Conservation (phyloP, 2,113 vertebrate species). For the Podarcis muralis region DNA sequence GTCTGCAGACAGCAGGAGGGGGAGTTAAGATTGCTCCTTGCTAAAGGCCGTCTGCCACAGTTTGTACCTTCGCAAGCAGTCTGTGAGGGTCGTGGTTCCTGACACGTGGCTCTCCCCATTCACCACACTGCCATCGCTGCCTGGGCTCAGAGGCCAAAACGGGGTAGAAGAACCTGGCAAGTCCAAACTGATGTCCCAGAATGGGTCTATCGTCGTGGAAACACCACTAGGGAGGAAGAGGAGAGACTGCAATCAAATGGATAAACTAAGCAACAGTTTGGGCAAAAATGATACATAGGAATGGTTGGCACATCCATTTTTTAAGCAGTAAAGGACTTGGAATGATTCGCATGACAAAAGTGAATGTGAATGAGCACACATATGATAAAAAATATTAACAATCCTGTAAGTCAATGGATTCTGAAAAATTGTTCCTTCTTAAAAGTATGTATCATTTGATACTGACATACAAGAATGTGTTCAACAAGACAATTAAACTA, state of each 20-base stretch:
- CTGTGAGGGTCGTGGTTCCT: constrained; percentile 95
- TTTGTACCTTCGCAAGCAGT: constrained; percentile 93
- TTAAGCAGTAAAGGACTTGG: too few species aligned
- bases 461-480: neutral
- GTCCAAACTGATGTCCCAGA: constrained; percentile 99
- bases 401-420: neutral
- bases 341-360: neutral
- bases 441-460: neutral
- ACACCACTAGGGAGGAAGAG: constrained; percentile 83
- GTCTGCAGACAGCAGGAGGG: neutral
- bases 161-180: constrained; percentile 96
- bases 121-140: constrained; percentile 90
- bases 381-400: neutral
- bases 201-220: constrained; percentile 98
- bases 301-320: neutral
- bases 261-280: neutral
- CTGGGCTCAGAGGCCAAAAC: constrained; percentile 98
- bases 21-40: neutral
- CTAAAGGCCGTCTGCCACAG: rapidly evolving
- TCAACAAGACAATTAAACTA: neutral
- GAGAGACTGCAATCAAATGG: neutral
- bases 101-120: constrained; percentile 94
- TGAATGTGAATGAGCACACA: neutral
- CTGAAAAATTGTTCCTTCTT: neutral
- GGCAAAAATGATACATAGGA: neutral